A percentile compares a stretch with the other conserved stretches of the same genome.
Evolutionary conservation across 2,113 vertebrate genomes (phyloP).

Genomic region (Zosterops pallidus): DNA sequence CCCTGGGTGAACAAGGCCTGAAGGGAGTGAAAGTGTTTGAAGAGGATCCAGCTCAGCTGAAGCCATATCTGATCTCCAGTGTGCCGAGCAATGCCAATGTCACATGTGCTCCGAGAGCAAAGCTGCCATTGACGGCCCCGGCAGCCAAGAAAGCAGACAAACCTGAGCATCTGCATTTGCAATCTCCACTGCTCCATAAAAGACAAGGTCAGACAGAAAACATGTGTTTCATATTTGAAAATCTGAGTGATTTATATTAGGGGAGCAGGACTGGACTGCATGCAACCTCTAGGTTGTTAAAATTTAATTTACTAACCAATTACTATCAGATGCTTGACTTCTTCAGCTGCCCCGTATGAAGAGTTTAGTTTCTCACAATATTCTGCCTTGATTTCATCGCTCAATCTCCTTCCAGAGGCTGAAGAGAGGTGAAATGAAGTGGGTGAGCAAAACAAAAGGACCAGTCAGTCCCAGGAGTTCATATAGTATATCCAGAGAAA

Average conservation of each 20-base stretch:
- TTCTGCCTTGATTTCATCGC: neutral
- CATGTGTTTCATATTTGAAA: constrained; percentile 51
- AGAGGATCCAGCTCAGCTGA: neutral
- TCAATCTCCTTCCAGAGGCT: neutral
- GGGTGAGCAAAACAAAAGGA: neutral
- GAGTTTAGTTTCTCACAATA: neutral
- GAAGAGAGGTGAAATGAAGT: neutral
- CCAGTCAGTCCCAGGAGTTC: neutral
- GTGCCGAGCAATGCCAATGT: neutral
- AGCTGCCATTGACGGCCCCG: neutral
- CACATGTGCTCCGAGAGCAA: neutral
- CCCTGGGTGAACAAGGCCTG: neutral
- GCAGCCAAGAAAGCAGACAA: constrained; percentile 19
- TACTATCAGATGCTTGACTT: constrained; percentile 53
- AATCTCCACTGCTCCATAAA: constrained; percentile 51
- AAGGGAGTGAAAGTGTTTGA: neutral
- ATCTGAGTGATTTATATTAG: constrained; percentile 36
- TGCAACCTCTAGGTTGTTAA: constrained; percentile 46
- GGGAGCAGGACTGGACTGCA: constrained; percentile 9
- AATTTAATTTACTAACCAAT: constrained; percentile 59
- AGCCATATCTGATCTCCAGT: neutral
- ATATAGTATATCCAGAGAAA: neutral
- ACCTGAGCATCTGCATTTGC: constrained; percentile 50
- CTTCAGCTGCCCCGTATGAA: neutral
- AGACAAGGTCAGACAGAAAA: constrained; percentile 53